A percentile compares a stretch with the other conserved stretches of the same genome.
Evolutionary conservation across 1,140 invertebrate genomes (phyloP).

Genomic region (Drosophila oshimai): DNA sequence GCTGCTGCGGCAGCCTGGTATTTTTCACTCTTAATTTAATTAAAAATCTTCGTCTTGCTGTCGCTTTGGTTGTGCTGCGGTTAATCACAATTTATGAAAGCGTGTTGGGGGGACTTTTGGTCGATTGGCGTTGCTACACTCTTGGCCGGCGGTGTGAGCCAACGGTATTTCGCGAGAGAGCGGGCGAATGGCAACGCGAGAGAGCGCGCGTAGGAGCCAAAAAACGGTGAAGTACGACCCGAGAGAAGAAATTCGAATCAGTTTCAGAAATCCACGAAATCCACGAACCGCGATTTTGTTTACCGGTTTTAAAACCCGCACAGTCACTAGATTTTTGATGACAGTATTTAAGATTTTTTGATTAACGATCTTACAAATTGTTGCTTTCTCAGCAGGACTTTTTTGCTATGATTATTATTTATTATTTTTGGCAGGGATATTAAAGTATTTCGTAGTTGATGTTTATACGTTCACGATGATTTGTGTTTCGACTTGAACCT

Average conservation of each 20-base stretch:
- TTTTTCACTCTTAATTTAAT: constrained; percentile 44
- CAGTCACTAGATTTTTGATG: not conserved
- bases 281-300: constrained; percentile 10
- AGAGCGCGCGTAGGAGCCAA: constrained; percentile 11
- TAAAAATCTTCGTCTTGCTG: constrained; percentile 30
- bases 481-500: not conserved
- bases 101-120: not conserved
- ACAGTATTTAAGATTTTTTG: not conserved
- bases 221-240: constrained; percentile 11
- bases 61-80: constrained; percentile 7
- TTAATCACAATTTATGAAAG: constrained; percentile 17
- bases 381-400: not conserved
- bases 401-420: not conserved
- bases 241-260: constrained; percentile 1
- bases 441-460: not conserved
- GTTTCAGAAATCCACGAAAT: not conserved
- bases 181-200: constrained; percentile 7
- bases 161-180: constrained; percentile 24
- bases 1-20: constrained; percentile 3
- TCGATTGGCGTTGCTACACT: not conserved
- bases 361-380: not conserved
- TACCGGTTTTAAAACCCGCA: constrained; percentile 1
- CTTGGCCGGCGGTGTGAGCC: constrained; percentile 3
- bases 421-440: not conserved
- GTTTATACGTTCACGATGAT: not conserved